Conservation (phyloP, 2,113 vertebrate species). For the Forbesichthys agassizii region DNA sequence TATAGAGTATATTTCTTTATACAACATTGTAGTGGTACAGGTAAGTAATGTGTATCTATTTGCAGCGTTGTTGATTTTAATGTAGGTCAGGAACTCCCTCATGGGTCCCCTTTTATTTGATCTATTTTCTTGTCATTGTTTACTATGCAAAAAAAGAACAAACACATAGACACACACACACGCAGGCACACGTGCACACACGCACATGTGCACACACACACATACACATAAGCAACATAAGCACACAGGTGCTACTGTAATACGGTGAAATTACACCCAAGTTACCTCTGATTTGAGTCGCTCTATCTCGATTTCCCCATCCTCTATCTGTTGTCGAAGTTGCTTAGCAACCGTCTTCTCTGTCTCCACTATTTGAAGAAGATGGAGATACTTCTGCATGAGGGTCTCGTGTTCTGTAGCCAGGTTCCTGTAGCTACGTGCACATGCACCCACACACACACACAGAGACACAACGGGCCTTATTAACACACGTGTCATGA, state of each 20-base stretch:
- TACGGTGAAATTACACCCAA: slow-evolving; percentile 40
- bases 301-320: slow-evolving; percentile 97
- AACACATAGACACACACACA: slow-evolving; percentile 15
- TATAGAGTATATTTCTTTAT: neutral
- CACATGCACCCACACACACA: slow-evolving; percentile 34
- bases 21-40: neutral
- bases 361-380: slow-evolving; percentile 97
- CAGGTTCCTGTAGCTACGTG: slow-evolving; percentile 90
- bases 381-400: slow-evolving; percentile 98
- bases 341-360: slow-evolving; percentile 98
- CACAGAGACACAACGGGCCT: slow-evolving; percentile 44
- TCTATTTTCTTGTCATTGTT: neutral
- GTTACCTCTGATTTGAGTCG: slow-evolving; percentile 96
- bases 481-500: slow-evolving; percentile 44
- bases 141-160: neutral
- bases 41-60: slow-evolving; percentile 6
- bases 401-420: slow-evolving; percentile 95
- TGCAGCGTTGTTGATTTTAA: slow-evolving; percentile 27
- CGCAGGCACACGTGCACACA: neutral
- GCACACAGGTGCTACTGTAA: slow-evolving; percentile 6
- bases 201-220: slow-evolving; percentile 1
- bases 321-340: slow-evolving; percentile 97
- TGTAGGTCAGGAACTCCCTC: slow-evolving; percentile 37
- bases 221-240: neutral
- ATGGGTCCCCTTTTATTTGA: neutral